Evolutionary conservation across 2,113 vertebrate species (phyloP), one percentile per base, ranked within the genome.

Genomic region (Saimiri boliviensis): DNA sequence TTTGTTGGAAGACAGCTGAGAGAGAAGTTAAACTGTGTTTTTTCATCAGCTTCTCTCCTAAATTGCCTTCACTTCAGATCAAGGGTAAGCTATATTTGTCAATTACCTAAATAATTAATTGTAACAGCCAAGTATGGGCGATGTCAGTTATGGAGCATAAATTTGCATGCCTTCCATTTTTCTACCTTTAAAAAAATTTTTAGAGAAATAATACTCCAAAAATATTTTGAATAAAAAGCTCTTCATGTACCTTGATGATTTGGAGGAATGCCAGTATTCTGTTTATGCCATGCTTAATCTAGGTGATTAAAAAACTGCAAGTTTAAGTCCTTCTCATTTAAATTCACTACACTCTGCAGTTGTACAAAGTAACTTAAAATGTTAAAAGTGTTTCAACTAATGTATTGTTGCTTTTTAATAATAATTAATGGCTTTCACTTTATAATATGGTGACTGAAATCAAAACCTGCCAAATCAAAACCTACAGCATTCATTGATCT

Each of bases 61-160:
- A 98, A 98, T 98, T 98, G 97, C 98, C 98, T 98, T 98, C 98
- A 98, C 97, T 98, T 98, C 98, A 98, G 98, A 99, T 99, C 97
- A 98, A 98, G 98, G 98, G 98, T 98, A 98, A 98, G 98, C 98
- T 97, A 98, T 98, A 98, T 98, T 98, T 98, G 98, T 98, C 98
- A 98, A 98, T 98, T 98, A 98, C 98, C 98, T 98, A 98, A 98
- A 98, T 98, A 93, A 98, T 98, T 98, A 98, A 98, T 98, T 98
- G 97, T 98, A 98, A 96, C 95, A 98, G 95, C 97, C 93, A 97
- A 97, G 97, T 98, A 97, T 97, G 97, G 97, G 86, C 96, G 93
- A 97, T 98, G 90, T 98, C 63, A 97, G 97, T 98, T 97, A 95
- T 77, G 97, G 97, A 97, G 92, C 94, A 96, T 98, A 98, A 97